These are phyloP conservation scores for Arenaria interpres DNA, from an alignment of 2,113 vertebrate genomes.

Conservation along the genomic window DNA sequence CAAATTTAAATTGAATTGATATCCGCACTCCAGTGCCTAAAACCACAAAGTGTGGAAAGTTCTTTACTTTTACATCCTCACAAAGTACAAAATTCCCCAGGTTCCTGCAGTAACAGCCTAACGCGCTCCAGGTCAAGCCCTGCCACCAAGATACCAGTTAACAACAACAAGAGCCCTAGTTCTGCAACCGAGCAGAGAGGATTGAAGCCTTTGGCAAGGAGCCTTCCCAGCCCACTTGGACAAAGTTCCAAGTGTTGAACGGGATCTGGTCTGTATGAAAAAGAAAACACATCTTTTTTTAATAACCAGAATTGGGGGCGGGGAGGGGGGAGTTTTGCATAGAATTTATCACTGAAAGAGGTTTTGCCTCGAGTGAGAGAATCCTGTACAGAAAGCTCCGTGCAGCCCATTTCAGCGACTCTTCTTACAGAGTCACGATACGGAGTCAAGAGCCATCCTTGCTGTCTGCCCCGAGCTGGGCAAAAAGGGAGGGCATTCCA, in stretches of 20 bases:
- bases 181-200: neutral
- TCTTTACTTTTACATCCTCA: neutral
- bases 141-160: neutral
- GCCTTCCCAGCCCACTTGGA: neutral
- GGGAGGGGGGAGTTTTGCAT: neutral
- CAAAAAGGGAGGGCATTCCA: neutral
- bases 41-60: neutral
- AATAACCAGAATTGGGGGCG: neutral
- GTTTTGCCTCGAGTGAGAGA: neutral
- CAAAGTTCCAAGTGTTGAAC: neutral
- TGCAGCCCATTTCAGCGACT: neutral
- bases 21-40: neutral
- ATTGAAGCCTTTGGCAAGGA: neutral
- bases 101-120: neutral
- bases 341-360: neutral
- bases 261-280: neutral
- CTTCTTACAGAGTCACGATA: neutral
- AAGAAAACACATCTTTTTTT: neutral
- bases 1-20: neutral
- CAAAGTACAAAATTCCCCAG: neutral
- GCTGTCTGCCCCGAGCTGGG: neutral
- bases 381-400: neutral
- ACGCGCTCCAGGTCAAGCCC: neutral
- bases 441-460: neutral
- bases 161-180: neutral